A percentile compares a stretch with the other conserved stretches of the same genome.
Conservation (phyloP, 2,797 vertebrate species). For the Myripristis murdjan region DNA sequence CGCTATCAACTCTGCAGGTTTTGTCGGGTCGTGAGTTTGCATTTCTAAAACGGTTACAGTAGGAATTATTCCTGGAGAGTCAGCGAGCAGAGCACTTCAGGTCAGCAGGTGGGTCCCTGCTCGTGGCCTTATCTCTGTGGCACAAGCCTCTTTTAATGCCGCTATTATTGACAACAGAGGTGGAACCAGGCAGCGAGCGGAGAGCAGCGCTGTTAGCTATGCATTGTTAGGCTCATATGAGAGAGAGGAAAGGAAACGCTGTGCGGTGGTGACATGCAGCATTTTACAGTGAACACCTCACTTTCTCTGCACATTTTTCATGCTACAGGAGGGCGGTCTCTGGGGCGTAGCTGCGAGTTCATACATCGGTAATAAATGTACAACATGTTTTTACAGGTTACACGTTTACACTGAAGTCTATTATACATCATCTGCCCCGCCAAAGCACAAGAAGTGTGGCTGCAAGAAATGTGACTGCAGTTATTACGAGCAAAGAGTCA, state of each 20-base stretch:
- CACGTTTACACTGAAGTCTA: background rate
- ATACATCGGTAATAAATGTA: constrained; percentile 1
- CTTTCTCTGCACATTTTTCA: background rate
- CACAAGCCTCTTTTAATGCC: constrained; percentile 53
- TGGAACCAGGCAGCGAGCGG: constrained; percentile 42
- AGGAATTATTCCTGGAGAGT: constrained; percentile 8
- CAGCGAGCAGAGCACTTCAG: constrained; percentile 1
- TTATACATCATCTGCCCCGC: constrained; percentile 44
- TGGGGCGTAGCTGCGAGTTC: constrained; percentile 1
- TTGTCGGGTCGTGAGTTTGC: no score
- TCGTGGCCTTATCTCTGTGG: constrained; percentile 46
- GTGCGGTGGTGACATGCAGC: background rate
- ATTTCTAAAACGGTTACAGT: constrained; percentile 2
- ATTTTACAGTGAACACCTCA: constrained; percentile 2
- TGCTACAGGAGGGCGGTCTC: constrained; percentile 1
- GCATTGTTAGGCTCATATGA: no score
- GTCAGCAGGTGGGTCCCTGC: constrained; percentile 32
- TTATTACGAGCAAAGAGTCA: constrained; percentile 73
- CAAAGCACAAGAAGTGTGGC: constrained; percentile 60
- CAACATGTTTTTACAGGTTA: constrained; percentile 9
- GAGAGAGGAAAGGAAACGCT: background rate
- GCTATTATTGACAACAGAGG: constrained; percentile 54
- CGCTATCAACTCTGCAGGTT: no score
- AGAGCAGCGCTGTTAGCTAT: no score
- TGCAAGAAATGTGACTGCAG: constrained; percentile 66